Conservation (phyloP, 2,888 invertebrate species). For the Invenusta paracnida region DNA sequence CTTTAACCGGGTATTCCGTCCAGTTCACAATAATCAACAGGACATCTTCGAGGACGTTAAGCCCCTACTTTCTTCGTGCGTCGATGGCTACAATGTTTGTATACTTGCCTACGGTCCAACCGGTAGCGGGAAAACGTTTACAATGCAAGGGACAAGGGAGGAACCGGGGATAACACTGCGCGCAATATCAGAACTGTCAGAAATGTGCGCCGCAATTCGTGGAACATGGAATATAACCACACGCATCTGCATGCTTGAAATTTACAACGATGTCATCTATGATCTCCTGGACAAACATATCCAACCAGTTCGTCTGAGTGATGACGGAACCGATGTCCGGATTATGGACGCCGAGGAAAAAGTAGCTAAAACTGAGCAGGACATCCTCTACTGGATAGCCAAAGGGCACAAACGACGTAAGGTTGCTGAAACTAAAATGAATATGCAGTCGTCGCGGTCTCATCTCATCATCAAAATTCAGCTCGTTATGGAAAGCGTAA, state of each 20-base stretch:
- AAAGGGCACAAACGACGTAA: slow-evolving; percentile 37
- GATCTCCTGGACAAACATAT: slow-evolving; percentile 33
- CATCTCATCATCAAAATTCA: slow-evolving; percentile 32
- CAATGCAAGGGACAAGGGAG: slow-evolving; percentile 33
- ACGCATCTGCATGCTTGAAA: slow-evolving; percentile 33
- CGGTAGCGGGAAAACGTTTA: slow-evolving; percentile 37
- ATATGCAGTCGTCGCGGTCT: slow-evolving; percentile 34
- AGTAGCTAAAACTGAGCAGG: slow-evolving; percentile 31
- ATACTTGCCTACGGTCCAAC: slow-evolving; percentile 35
- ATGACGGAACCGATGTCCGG: slow-evolving; percentile 35
- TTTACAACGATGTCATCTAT: slow-evolving; percentile 35
- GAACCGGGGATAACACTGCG: slow-evolving; percentile 35
- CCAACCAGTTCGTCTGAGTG: background rate
- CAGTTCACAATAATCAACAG: background rate
- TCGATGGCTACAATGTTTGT: slow-evolving; percentile 39
- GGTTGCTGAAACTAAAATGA: slow-evolving; percentile 34
- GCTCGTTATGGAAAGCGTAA: slow-evolving; percentile 27
- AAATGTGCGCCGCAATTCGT: background rate
- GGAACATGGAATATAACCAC: slow-evolving; percentile 22
- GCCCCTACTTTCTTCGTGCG: slow-evolving; percentile 30
- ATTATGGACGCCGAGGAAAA: slow-evolving; percentile 35
- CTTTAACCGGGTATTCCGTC: slow-evolving; percentile 25
- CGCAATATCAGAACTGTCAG: slow-evolving; percentile 9
- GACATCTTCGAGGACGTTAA: slow-evolving; percentile 38
- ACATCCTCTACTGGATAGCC: slow-evolving; percentile 32